A percentile compares a stretch with the other conserved stretches of the same genome.
phyloP scores from a whole-genome alignment of 2,113 vertebrate genomes.

The Malurus elegans region DNA sequence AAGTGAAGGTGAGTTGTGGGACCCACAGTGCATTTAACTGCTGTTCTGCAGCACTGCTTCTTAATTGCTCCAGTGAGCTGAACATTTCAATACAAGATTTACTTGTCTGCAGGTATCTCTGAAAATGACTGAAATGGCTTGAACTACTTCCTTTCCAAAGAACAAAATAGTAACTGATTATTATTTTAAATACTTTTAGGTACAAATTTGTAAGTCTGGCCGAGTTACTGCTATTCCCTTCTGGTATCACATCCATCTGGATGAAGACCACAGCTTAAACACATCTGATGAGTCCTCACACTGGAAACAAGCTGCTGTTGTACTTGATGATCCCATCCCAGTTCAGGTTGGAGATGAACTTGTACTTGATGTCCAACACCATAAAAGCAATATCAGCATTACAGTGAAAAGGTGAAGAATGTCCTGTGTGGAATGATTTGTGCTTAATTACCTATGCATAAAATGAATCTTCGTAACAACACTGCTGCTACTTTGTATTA shows the following conservation, averaged over 20 bases:
- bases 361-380: slow-evolving; percentile 80
- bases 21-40: not conserved
- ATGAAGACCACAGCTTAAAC: slow-evolving; percentile 81
- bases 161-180: not conserved
- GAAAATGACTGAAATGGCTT: not conserved
- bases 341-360: slow-evolving; percentile 84
- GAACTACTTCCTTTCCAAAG: not conserved
- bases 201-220: slow-evolving; percentile 80
- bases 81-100: not conserved
- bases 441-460: not conserved
- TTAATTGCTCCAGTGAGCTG: not conserved
- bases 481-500: slow-evolving; percentile 18
- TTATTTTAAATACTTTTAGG: slow-evolving; percentile 66
- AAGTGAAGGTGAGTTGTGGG: slow-evolving; percentile 83
- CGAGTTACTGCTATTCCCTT: slow-evolving; percentile 90
- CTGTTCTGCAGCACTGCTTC: not conserved
- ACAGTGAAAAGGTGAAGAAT: slow-evolving; percentile 67
- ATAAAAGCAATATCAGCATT: slow-evolving; percentile 92
- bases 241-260: slow-evolving; percentile 91
- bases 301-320: slow-evolving; percentile 95
- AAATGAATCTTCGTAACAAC: not conserved
- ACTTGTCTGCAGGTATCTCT: not conserved
- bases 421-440: not conserved
- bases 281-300: slow-evolving; percentile 86
- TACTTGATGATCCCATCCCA: slow-evolving; percentile 83